These are phyloP conservation scores for Caenorhabditis becei DNA, from an alignment of 2,888 invertebrate species.

Conservation along the genomic window DNA sequence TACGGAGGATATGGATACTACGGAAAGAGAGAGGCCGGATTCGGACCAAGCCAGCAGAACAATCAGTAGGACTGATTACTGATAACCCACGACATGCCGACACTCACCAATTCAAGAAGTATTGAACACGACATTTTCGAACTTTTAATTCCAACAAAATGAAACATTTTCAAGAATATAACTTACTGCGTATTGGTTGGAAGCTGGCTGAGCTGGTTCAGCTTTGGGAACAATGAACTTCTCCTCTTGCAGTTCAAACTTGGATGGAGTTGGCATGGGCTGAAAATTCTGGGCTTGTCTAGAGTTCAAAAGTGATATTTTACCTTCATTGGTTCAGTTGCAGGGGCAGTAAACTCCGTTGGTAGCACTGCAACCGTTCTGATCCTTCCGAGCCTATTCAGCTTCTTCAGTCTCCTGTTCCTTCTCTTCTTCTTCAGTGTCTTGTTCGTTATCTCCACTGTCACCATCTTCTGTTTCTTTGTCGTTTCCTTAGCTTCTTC, in stretches of 20 bases:
- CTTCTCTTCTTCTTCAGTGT: slow-evolving; percentile 48
- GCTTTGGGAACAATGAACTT: slow-evolving; percentile 32
- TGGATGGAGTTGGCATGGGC: slow-evolving; percentile 41
- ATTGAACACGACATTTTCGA: slow-evolving; percentile 21
- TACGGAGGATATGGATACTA: slow-evolving; percentile 59
- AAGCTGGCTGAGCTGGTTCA: slow-evolving; percentile 11
- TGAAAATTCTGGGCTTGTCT: too few species aligned
- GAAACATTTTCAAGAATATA: slow-evolving; percentile 11
- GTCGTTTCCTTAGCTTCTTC: slow-evolving; percentile 15
- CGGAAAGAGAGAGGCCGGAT: slow-evolving; percentile 65
- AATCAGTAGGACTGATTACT: slow-evolving; percentile 38
- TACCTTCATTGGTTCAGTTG: slow-evolving; percentile 36
- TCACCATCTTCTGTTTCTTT: slow-evolving; percentile 40
- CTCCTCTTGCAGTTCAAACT: slow-evolving; percentile 37
- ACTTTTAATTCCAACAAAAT: slow-evolving; percentile 11
- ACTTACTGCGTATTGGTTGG: not conserved
- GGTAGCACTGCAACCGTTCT: slow-evolving; percentile 47
- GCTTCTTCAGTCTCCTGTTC: slow-evolving; percentile 49
- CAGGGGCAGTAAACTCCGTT: slow-evolving; percentile 33
- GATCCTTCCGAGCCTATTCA: slow-evolving; percentile 53
- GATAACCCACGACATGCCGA: slow-evolving; percentile 26
- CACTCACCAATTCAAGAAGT: slow-evolving; percentile 28
- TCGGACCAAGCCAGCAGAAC: slow-evolving; percentile 49
- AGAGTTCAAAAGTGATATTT: not conserved
- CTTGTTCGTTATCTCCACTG: slow-evolving; percentile 50